Conservation (phyloP, 2,113 vertebrate genomes). For the Amphiprion ocellaris region DNA sequence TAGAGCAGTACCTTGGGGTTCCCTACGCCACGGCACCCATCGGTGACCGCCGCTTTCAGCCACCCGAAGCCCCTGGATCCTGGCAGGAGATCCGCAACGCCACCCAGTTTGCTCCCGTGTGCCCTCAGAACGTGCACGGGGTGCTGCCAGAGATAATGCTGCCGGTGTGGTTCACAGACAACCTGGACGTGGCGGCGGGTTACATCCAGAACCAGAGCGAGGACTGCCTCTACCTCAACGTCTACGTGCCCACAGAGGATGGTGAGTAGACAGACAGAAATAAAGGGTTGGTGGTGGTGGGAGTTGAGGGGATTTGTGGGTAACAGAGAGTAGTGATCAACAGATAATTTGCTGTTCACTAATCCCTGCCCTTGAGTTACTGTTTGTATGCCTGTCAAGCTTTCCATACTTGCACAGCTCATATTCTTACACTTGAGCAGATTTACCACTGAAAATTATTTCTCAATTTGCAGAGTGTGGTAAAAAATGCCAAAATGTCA, state of each 20-base stretch:
- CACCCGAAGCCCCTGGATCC: conserved; percentile 91
- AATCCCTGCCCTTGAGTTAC: background rate
- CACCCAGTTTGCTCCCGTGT: conserved; percentile 92
- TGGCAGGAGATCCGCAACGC: conserved; percentile 93
- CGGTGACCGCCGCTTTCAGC: conserved; percentile 91
- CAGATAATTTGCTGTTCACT: conserved; percentile 30
- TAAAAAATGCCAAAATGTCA: no score
- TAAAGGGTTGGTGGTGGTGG: conserved; percentile 9
- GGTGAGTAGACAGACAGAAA: conserved; percentile 84
- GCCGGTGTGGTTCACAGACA: conserved; percentile 95
- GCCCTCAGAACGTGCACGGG: conserved; percentile 93
- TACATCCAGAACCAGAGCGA: conserved; percentile 96
- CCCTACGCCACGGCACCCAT: conserved; percentile 93
- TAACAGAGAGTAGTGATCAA: background rate
- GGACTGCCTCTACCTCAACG: conserved; percentile 94
- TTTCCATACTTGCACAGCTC: background rate
- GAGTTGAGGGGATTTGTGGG: background rate
- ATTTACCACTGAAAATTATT: background rate
- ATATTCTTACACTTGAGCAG: background rate
- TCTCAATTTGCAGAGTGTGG: no score
- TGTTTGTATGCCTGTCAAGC: background rate
- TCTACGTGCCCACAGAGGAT: conserved; percentile 95
- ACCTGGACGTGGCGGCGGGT: conserved; percentile 90
- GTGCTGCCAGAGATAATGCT: conserved; percentile 94
- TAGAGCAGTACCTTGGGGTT: conserved; percentile 92